phyloP scores from a whole-genome alignment of 2,888 invertebrate species.

The Allygus modestus region DNA sequence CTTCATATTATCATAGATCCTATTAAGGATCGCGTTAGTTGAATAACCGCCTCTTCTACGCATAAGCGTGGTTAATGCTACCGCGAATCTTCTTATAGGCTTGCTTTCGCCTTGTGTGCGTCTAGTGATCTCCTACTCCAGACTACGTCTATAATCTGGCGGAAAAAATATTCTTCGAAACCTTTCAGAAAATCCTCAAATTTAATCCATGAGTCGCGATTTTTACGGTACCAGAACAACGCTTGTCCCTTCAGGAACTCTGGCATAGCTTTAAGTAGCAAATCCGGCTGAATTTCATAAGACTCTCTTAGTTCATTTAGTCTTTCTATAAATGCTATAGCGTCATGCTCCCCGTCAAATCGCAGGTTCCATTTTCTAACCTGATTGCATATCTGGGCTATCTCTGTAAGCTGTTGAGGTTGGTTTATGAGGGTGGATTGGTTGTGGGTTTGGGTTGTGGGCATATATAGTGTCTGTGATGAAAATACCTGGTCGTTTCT shows the following conservation, averaged over 20 bases:
- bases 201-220: background rate
- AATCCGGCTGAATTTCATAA: background rate
- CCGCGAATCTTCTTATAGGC: no score
- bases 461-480: no score
- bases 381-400: constrained; percentile 8
- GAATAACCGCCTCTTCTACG: no score
- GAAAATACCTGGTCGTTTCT: no score
- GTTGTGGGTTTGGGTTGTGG: no score
- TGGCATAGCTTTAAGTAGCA: constrained; percentile 12
- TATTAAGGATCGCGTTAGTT: background rate
- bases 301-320: constrained; percentile 12
- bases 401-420: no score
- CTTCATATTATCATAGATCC: constrained; percentile 1
- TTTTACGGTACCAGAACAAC: constrained; percentile 31
- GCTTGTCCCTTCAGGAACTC: constrained; percentile 26
- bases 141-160: background rate
- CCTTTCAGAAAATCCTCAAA: background rate
- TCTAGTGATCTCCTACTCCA: background rate
- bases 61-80: no score
- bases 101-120: background rate
- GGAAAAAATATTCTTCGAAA: constrained; percentile 26
- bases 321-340: constrained; percentile 35
- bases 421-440: no score
- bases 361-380: constrained; percentile 48
- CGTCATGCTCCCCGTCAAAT: constrained; percentile 36